Percentiles rank a stretch among this genome's conserved stretches.
These are phyloP conservation scores for Pempheris klunzingeri DNA, from an alignment of 2,797 vertebrate genomes.

Conservation along the genomic window DNA sequence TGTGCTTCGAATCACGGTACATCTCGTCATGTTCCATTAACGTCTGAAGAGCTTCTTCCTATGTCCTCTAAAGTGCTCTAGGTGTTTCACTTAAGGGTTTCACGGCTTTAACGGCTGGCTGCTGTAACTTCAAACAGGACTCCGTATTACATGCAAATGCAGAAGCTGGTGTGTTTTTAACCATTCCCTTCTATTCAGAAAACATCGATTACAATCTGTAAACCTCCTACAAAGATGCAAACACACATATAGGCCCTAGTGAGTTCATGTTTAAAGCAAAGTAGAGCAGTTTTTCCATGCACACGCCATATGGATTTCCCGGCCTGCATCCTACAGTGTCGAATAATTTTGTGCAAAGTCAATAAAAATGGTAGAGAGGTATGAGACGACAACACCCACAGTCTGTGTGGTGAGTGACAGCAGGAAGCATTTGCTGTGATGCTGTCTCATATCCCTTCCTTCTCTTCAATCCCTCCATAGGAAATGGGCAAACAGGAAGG, in stretches of 20 bases:
- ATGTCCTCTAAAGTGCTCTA: neutral
- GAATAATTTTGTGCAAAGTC: slow-evolving; percentile 64
- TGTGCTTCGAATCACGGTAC: neutral
- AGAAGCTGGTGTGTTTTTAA: neutral
- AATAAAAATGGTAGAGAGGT: slow-evolving; percentile 54
- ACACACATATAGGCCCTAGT: slow-evolving; percentile 2
- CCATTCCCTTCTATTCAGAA: slow-evolving; percentile 21
- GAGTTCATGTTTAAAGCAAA: neutral
- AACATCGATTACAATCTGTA: slow-evolving; percentile 16
- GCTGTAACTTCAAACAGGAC: neutral
- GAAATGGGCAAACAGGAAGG: slow-evolving; percentile 86
- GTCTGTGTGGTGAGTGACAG: slow-evolving; percentile 39
- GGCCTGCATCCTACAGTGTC: slow-evolving; percentile 29
- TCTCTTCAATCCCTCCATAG: slow-evolving; percentile 73
- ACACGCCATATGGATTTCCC: slow-evolving; percentile 34
- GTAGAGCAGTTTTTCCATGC: neutral
- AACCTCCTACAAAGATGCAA: neutral
- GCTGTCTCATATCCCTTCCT: slow-evolving; percentile 8
- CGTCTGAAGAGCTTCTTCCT: neutral
- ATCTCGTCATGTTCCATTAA: neutral
- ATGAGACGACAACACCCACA: slow-evolving; percentile 43
- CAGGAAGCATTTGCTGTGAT: slow-evolving; percentile 41
- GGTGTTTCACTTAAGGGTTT: slow-evolving; percentile 6
- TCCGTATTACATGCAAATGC: neutral
- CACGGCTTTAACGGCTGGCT: neutral